These are phyloP conservation scores for Oreonectes daqikongensis DNA, from an alignment of 2,797 vertebrate genomes.

Conservation along the genomic window DNA sequence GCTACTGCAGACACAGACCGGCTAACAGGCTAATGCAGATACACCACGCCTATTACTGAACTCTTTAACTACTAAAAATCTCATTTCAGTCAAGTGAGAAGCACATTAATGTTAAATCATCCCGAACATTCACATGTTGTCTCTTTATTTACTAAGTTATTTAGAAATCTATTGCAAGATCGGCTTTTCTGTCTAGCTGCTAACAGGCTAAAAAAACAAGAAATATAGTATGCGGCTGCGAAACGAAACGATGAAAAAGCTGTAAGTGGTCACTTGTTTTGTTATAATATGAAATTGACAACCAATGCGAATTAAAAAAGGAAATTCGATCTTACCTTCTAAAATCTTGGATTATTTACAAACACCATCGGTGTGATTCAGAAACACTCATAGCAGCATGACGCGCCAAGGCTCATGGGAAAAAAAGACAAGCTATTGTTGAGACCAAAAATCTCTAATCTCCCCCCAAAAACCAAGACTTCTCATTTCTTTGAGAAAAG, in stretches of 20 bases:
- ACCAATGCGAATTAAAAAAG: background rate
- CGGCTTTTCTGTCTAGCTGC: conserved; percentile 25
- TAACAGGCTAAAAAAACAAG: conserved; percentile 35
- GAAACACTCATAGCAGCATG: conserved; percentile 40
- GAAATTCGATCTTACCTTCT: conserved; percentile 25
- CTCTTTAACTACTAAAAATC: background rate
- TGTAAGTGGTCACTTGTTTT: background rate
- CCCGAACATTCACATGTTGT: background rate
- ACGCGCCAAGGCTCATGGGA: conserved; percentile 50
- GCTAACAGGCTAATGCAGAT: conserved; percentile 31
- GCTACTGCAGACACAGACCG: conserved; percentile 19
- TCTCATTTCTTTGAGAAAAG: background rate
- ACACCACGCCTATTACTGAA: background rate
- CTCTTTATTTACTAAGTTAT: background rate
- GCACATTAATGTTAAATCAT: background rate
- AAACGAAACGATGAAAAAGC: background rate
- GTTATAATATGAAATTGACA: background rate
- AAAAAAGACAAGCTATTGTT: conserved; percentile 33
- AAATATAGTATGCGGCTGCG: background rate
- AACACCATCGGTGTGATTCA: conserved; percentile 30
- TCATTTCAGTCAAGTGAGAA: background rate
- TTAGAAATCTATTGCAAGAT: background rate
- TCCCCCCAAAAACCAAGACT: background rate
- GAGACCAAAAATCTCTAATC: background rate
- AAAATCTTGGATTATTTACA: conserved; percentile 35